Base-by-base conservation (phyloP, 2,888 invertebrate species). In the Chloromyia formosa region DNA sequence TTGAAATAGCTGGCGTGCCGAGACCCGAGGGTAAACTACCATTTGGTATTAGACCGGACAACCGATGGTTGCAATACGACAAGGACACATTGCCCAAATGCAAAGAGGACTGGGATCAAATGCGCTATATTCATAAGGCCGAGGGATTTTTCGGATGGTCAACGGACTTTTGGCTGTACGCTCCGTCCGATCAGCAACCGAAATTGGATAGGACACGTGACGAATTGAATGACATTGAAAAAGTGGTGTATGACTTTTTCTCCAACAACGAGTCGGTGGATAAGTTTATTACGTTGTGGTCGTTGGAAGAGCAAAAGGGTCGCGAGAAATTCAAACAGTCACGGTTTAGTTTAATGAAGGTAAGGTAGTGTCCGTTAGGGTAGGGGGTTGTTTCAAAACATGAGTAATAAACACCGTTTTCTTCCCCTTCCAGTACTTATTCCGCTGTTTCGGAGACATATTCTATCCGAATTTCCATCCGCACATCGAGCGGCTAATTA, bases 231-330 rank as follows among this genome's bases (percentile, higher is more conserved):
- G 89, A 89, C 16, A 88, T 87, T n/a, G 94, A 94, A 81, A 84
- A 85, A 1, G 88, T 89, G 74, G 85, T 95, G 10, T 88, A 87
- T 78, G 87, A 89, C 49, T 92, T 92, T 81, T 94, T 96, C 84
- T 87, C 81, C 0, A 86, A 92, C 78, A 84, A 89, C 12, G 86
- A 87, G 0, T 93, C 92, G 82, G 86, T 96, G 0, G 88, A 90
- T 22, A 90, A 90, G 77, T 86, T 96, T 12, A 87, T 95, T 1
- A 86, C 87, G 12, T 94, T 90, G 84, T 88, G 93, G 76, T 91
- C 94, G 0, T 86, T 95, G 64, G 96, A 96, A 81, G 95, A 95
- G 81, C 93, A 93, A 83, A 95, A 95, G 81, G 94, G 93, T 23
- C 90, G 90, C 76, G 95, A 95, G 81, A 92, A 92, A 82, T 95